Conservation (phyloP, 2,888 invertebrate species). For the Sesia apiformis region DNA sequence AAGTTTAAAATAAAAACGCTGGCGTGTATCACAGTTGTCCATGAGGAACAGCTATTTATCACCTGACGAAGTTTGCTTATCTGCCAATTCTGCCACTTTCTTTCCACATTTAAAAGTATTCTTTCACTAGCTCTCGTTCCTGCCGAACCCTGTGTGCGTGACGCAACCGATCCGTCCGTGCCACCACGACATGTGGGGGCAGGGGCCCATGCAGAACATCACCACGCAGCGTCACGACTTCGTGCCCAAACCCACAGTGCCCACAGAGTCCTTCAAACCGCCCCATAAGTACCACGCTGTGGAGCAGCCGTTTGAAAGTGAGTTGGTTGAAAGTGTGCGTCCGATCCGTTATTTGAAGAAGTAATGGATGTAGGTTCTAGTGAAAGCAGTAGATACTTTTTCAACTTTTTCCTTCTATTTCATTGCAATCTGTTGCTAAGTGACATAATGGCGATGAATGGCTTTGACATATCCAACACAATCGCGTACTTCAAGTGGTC, state of each 20-base stretch:
- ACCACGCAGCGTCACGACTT: constrained; percentile 85
- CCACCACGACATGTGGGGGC: constrained; percentile 76
- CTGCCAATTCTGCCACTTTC: neutral
- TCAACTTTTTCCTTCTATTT: too few species aligned
- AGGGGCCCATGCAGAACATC: constrained; percentile 80
- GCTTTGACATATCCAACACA: too few species aligned
- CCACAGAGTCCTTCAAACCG: constrained; percentile 42
- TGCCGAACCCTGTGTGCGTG: constrained; percentile 68
- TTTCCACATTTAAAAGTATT: neutral
- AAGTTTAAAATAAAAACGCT: too few species aligned
- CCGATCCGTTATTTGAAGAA: too few species aligned
- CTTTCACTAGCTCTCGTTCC: constrained; percentile 60
- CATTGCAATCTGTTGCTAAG: too few species aligned
- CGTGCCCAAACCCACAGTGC: constrained; percentile 74
- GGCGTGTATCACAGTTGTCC: too few species aligned
- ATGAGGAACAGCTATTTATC: too few species aligned
- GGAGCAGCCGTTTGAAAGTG: constrained; percentile 53
- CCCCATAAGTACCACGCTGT: constrained; percentile 36
- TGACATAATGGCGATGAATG: too few species aligned
- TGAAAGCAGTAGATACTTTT: too few species aligned
- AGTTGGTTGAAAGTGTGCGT: constrained; percentile 9
- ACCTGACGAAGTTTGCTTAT: too few species aligned
- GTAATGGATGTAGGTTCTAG: too few species aligned
- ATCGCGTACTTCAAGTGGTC: too few species aligned
- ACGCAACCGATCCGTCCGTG: constrained; percentile 77